Evolutionary conservation across 2,113 vertebrate genomes (phyloP), one percentile per base, ranked within the genome.

Genomic region (Nematolebias whitei): DNA sequence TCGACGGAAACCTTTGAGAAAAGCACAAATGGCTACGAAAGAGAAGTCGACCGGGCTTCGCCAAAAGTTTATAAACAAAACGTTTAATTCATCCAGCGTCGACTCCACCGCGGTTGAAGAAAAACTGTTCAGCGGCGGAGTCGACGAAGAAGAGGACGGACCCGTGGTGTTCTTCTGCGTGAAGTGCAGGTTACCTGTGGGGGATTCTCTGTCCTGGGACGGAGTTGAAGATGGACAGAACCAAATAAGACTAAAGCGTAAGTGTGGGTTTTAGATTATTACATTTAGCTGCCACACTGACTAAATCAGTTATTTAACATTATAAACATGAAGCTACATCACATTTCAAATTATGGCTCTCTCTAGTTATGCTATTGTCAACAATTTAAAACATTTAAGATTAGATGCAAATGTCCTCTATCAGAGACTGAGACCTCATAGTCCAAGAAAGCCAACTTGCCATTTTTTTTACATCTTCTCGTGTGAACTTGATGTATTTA

Each of bases 181-280:
- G 2, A 88, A 86, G 18, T 93, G 92, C 74, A 86, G 73, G 38
- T 18, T 90, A 3, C 87, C 88, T 1, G 74, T 92, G 0, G 92
- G 92, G 0, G 92, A 93, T 39, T 92, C 92, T 4, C 1, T 89
- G 63, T 85, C 87, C 12, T 93, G 92, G 92, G 90, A 87, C 13
- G 92, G 91, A 44, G 84, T 74, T 40, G 92, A 93, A n/a, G 85
- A 90, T 4, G 57, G 51, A 2, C 64, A 78, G 1, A 91, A 87
- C 61, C 91, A 92, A 35, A 92, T 93, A 19, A 26, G 84, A 20
- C 38, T 93, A 0, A 92, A 87, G 32, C 63, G 92, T 93, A 68
- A 82, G 85, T 82, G 1, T n/a, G 12, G 0, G 1, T 12, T 44
- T 40, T 15, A 40, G 0, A n/a, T 44, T 23, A 2, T 5, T 38